Evolutionary conservation across 2,888 invertebrate species (phyloP), one percentile per base, ranked within the genome.

Genomic region (Steinernema hermaphroditum): DNA sequence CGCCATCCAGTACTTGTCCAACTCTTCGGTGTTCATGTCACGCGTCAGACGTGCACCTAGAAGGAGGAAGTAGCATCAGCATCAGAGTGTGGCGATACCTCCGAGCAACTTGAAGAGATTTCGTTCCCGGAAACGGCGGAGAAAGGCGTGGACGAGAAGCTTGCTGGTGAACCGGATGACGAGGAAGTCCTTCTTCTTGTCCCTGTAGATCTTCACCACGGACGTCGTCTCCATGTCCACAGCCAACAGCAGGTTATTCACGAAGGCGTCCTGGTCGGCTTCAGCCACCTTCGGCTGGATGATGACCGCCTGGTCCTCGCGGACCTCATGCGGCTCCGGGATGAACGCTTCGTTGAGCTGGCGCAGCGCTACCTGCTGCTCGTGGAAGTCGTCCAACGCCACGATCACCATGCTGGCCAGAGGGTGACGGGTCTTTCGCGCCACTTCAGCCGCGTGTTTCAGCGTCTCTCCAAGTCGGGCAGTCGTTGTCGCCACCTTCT

Each of bases 151-250:
- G 54, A 54, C 54, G 27, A 54, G 54, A 24, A 54, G 6, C 27
- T 54, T 54, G 54, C 54, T 54, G 54, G 6, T 27, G 54, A 54
- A 54, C 6, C 54, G 22, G 54, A 54, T 22, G 24, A 54, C 27
- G 24, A 54, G 54, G 24, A 54, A 27, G 27, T 54, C 54, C 27
- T 24, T 54, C 54, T 4, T 22, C 27, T 4, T 22, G 27, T 54
- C 54, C 27, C 54, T 22, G 54, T 8, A 54, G 54, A 24, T 54
- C 27, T 9, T 24, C 54, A 54, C 54, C 9, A 54, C 27, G 6
- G 54, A 54, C n/a, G 24, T 8, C 9, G 1, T 6, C 22, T 54
- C 54, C 24, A 54, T 54, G 22, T 54, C 54, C 54, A 54, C 54
- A 14, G 54, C 54, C 24, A 14, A 4, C 27, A 54, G 24, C 6